Evolutionary conservation across 2,888 invertebrate species (phyloP).

Genomic region (Antheraea assamensis): DNA sequence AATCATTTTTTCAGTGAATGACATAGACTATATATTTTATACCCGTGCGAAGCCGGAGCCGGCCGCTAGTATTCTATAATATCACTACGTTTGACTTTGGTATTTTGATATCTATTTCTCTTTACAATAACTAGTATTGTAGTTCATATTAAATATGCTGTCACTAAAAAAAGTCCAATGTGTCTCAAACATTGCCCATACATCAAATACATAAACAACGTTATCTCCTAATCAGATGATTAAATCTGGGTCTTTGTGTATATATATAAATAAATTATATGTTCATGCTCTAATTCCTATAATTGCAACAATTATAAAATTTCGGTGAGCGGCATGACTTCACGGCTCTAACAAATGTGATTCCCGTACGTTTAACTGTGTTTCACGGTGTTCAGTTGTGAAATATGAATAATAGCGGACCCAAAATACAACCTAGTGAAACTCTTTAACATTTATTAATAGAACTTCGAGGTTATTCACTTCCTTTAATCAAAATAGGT

Average conservation of each 20-base stretch:
- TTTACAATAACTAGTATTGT: no score
- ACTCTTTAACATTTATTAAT: conserved; percentile 23
- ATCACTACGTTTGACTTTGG: no score
- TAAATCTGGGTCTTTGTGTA: conserved; percentile 38
- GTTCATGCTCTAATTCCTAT: conserved; percentile 59
- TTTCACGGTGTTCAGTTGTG: conserved; percentile 10
- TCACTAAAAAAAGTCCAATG: not conserved
- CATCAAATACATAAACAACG: not conserved
- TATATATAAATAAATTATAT: conserved; percentile 42
- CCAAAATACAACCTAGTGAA: conserved; percentile 27
- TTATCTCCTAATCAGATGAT: conserved; percentile 46
- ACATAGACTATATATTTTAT: no score
- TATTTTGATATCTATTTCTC: no score
- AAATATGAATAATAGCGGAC: conserved; percentile 29
- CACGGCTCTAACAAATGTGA: conserved; percentile 25
- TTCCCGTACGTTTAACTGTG: conserved; percentile 19
- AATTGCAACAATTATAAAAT: conserved; percentile 56
- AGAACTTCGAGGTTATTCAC: not conserved
- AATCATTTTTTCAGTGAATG: no score
- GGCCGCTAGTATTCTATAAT: no score
- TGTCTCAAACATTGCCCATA: not conserved
- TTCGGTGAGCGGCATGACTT: conserved; percentile 44
- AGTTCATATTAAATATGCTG: no score
- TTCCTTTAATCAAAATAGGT: not conserved
- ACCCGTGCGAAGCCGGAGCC: no score